phyloP scores from a whole-genome alignment of 30 jellyfish, hydroid and myxozoan species.

The Phacellophora camtschatica region DNA sequence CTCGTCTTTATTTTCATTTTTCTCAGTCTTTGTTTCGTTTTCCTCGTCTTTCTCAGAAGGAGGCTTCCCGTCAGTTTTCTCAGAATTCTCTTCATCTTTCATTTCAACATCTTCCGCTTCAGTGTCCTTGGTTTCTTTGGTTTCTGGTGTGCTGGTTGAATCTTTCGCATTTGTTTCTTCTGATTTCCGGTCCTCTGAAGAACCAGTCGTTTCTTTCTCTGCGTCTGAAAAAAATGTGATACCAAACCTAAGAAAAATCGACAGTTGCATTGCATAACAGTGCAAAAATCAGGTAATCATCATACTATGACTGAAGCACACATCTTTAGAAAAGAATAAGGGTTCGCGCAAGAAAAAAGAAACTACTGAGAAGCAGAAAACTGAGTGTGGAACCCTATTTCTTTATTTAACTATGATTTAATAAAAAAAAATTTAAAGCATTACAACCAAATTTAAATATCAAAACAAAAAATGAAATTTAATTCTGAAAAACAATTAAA shows the following conservation, averaged over 20 bases:
- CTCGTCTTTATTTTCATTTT: background rate
- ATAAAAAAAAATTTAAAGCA: too few relatives aligned
- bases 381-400: too few relatives aligned
- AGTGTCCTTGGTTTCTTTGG: background rate
- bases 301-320: too few relatives aligned
- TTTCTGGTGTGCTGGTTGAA: background rate
- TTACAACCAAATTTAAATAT: too few relatives aligned
- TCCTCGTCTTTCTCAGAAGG: background rate
- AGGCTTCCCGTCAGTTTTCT: conserved; percentile 7
- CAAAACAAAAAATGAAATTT: too few relatives aligned
- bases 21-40: conserved; percentile 28
- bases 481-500: too few relatives aligned
- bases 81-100: conserved; percentile 10
- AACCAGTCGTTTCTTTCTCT: background rate
- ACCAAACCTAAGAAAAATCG: background rate
- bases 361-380: too few relatives aligned
- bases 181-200: background rate
- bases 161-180: background rate
- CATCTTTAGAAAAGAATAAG: too few relatives aligned
- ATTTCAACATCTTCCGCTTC: background rate
- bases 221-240: background rate
- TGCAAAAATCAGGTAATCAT: background rate
- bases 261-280: background rate
- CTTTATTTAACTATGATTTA: too few relatives aligned
- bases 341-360: too few relatives aligned